phyloP scores from a whole-genome alignment of 2,113 vertebrate species.

The Antidorcas marsupialis region DNA sequence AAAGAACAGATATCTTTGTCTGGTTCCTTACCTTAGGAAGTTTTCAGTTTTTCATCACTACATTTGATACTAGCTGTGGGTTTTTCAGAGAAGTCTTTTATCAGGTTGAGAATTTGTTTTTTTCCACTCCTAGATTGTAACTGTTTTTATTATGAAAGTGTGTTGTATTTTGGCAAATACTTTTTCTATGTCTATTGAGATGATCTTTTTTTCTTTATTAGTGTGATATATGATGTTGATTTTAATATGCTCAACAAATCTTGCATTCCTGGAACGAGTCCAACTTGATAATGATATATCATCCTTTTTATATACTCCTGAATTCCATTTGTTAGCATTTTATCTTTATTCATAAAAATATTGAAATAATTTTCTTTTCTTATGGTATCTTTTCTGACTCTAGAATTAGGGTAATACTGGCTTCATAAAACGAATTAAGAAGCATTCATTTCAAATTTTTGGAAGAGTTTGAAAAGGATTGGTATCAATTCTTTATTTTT shows the following conservation, averaged over 20 bases:
- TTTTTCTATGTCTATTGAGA: neutral
- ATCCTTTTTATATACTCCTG: neutral
- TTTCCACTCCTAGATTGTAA: neutral
- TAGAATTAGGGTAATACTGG: neutral
- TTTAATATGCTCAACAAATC: neutral
- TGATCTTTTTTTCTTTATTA: neutral
- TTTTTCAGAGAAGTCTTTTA: neutral
- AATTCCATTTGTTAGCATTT: neutral
- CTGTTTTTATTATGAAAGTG: neutral
- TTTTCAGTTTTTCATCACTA: neutral
- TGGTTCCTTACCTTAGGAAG: neutral
- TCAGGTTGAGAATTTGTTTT: neutral
- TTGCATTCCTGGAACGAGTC: neutral
- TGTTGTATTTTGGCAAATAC: neutral
- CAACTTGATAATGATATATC: neutral
- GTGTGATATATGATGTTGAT: neutral
- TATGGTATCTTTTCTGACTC: neutral
- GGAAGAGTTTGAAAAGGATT: neutral
- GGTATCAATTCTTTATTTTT: neutral
- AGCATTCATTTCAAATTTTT: neutral
- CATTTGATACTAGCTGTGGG: neutral
- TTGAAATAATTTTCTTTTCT: neutral
- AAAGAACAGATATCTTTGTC: neutral
- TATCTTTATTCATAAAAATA: neutral
- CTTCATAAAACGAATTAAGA: neutral